Evolutionary conservation across 1,140 invertebrate genomes (phyloP).

Genomic region (Lasaia peninsularis): DNA sequence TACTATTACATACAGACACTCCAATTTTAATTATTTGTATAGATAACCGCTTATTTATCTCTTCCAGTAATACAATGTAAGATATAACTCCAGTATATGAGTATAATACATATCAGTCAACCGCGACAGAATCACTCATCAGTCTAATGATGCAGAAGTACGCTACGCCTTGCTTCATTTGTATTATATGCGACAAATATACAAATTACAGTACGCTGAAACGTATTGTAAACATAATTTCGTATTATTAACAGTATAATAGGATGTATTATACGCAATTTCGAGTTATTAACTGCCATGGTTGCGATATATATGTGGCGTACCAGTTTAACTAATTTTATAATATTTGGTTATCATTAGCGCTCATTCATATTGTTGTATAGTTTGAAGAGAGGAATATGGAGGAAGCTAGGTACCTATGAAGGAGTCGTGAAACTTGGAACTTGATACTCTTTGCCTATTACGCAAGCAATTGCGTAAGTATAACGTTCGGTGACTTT

Average conservation of each 20-base stretch:
- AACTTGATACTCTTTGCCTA: too few relatives aligned
- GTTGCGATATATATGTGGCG: too few relatives aligned
- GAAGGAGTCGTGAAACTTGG: too few relatives aligned
- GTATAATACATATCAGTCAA: slow-evolving; percentile 7
- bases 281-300: background rate
- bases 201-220: background rate
- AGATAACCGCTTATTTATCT: background rate
- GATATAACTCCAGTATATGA: background rate
- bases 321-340: too few relatives aligned
- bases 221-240: background rate
- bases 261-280: background rate
- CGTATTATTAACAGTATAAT: background rate
- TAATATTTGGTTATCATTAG: too few relatives aligned
- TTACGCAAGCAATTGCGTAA: too few relatives aligned
- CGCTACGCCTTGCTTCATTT: background rate
- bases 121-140: slow-evolving; percentile 6
- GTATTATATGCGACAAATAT: background rate
- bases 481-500: too few relatives aligned
- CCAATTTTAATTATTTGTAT: too few relatives aligned
- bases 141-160: slow-evolving; percentile 10
- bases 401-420: too few relatives aligned
- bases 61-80: background rate
- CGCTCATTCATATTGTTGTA: too few relatives aligned
- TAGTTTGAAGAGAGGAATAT: too few relatives aligned
- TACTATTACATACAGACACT: too few relatives aligned